Base-by-base conservation (phyloP, 1,140 invertebrate species). In the Aphis gossypii region DNA sequence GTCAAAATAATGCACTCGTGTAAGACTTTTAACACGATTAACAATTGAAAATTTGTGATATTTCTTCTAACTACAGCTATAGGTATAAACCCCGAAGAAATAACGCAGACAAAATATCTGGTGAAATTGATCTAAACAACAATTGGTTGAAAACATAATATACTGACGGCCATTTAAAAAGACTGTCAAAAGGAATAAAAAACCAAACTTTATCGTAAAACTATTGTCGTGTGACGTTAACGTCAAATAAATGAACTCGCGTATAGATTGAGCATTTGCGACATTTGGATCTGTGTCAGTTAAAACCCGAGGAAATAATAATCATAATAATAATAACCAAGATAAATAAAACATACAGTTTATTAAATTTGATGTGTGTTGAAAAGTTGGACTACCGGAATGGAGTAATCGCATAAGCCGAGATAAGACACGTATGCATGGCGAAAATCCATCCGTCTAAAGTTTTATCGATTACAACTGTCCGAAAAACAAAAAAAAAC, bases 251-350 rank as follows among this genome's bases (percentile, higher is more conserved):
- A 51, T 4, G 25, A 25, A 9, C 30, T 30, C 3, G 3, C 25
- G 60, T n/a, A 68, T 68, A 14, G 14, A 30, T n/a, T 30, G 30
- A 25, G 25, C 25, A 30, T 25, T 11, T 25, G 25, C 23, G 3
- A 68, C 60, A n/a, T 68, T 68, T 68, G 60, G 60, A 68, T 9
- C 56, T 60, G 8, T 25, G 56, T 60, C 56, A 60, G 8, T 60
- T 60, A 60, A 60, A 60, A 25, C 3, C 56, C 56, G 25, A 68
- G 60, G 60, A 30, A 68, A 68, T 68, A 68, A n/a, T 68, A 68
- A 82, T 82, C 30, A n/a, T 68, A n/a, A 68, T 68, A 68, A 38
- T 82, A 82, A 82, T 82, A 82, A 82, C 76, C n/a, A 68, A 68
- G 60, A 68, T n/a, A 68, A 68, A 68, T 68, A 68, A 30, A 68